phyloP scores from a whole-genome alignment of 2,797 vertebrate species.

The Rhodeus uyekii region DNA sequence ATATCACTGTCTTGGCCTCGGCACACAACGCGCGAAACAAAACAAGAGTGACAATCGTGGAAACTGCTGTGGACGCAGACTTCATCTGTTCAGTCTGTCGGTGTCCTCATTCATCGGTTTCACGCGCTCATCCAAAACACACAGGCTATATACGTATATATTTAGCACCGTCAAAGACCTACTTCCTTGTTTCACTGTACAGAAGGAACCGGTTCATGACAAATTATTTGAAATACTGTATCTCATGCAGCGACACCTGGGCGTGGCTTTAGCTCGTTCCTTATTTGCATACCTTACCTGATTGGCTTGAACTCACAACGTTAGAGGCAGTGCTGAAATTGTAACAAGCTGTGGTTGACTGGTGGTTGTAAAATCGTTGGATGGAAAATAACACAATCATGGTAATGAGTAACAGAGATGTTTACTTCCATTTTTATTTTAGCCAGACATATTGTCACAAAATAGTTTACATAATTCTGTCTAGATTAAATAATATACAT shows the following conservation, averaged over 20 bases:
- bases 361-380: not conserved
- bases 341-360: not conserved
- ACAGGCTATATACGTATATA: not conserved
- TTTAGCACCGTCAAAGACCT: not conserved
- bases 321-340: not conserved
- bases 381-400: not conserved
- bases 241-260: not conserved
- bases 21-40: conserved; percentile 1
- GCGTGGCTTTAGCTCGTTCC: not conserved
- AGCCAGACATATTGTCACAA: not conserved
- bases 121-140: not conserved
- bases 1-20: not conserved
- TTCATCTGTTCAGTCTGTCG: conserved; percentile 53
- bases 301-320: conserved; percentile 11
- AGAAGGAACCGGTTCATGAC: not conserved
- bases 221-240: not conserved
- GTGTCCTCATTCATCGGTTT: not conserved
- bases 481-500: conserved; percentile 54
- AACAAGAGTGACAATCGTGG: not conserved
- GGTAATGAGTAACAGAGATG: not conserved
- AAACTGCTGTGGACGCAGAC: not conserved
- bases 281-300: not conserved
- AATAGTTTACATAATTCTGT: not conserved
- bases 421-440: conserved; percentile 36
- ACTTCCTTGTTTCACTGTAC: conserved; percentile 6